Evolutionary conservation across 2,113 vertebrate species (phyloP).

Genomic region (Burhinus oedicnemus): DNA sequence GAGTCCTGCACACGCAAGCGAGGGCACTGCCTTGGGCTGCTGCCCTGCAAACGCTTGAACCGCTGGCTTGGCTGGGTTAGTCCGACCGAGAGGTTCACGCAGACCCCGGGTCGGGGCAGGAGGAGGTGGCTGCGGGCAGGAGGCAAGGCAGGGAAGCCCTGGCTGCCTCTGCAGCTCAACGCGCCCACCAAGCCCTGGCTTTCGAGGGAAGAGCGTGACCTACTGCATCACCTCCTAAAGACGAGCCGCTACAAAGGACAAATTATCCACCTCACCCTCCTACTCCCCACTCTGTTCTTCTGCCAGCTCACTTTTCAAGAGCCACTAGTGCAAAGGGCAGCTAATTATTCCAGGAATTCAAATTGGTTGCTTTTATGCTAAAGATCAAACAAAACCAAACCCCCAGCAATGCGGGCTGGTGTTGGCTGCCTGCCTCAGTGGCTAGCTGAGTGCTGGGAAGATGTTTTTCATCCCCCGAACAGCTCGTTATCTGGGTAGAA

Average conservation of each 20-base stretch:
- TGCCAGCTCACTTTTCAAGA: slow-evolving; percentile 14
- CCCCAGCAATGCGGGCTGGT: not conserved
- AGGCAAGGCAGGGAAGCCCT: not conserved
- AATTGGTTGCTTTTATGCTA: slow-evolving; percentile 27
- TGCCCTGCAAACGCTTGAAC: not conserved
- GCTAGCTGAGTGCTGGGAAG: not conserved
- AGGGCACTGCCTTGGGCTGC: not conserved
- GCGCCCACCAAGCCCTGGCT: not conserved
- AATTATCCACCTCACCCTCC: slow-evolving; percentile 5
- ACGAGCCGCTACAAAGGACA: not conserved
- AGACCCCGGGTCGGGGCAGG: not conserved
- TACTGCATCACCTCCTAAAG: not conserved
- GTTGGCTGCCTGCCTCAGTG: not conserved
- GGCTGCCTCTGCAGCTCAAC: not conserved
- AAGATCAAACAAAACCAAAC: slow-evolving; percentile 45
- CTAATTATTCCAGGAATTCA: slow-evolving; percentile 41
- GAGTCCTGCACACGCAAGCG: not conserved
- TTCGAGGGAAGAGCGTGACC: not conserved
- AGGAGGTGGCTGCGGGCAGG: not conserved
- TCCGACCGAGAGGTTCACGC: accelerated
- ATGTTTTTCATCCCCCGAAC: not conserved
- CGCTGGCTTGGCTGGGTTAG: not conserved
- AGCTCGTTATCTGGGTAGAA: not conserved
- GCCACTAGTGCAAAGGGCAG: slow-evolving; percentile 39
- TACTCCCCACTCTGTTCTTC: not conserved